Evolutionary conservation across 2,888 invertebrate species (phyloP).

Genomic region (Mythimna lalbum): DNA sequence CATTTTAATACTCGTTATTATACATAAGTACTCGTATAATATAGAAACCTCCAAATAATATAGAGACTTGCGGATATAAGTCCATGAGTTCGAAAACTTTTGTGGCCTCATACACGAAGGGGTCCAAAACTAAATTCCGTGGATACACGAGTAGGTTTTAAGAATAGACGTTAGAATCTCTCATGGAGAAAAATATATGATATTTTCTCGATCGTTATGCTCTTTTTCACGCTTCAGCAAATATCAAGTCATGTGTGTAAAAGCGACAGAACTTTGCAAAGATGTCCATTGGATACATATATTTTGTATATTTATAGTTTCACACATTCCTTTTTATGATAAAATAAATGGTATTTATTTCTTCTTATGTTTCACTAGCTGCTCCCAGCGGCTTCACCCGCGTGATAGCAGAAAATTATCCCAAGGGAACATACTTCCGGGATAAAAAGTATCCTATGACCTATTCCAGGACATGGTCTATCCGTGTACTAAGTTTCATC

Average conservation of each 20-base stretch:
- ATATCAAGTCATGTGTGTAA: conserved; percentile 52
- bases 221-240: conserved; percentile 38
- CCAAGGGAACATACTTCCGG: too few relatives aligned
- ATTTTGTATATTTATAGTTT: conserved; percentile 2
- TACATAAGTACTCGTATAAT: too few relatives aligned
- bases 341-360: too few relatives aligned
- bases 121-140: conserved; percentile 28
- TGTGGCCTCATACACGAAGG: neutral
- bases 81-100: neutral
- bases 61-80: neutral
- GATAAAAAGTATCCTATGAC: too few relatives aligned
- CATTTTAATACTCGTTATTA: too few relatives aligned
- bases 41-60: neutral
- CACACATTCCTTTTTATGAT: neutral
- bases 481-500: too few relatives aligned
- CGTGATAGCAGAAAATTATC: too few relatives aligned
- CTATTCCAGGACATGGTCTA: too few relatives aligned
- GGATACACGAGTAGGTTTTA: conserved; percentile 24
- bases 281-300: conserved; percentile 18
- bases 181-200: conserved; percentile 46
- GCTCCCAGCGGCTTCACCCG: too few relatives aligned
- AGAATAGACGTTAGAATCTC: conserved; percentile 26
- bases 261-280: conserved; percentile 39
- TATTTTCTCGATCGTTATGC: conserved; percentile 29
- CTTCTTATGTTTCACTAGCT: too few relatives aligned